Evolutionary conservation across 92 coral and sea anemone genomes (phyloP).

Genomic region (Palythoa grandis): DNA sequence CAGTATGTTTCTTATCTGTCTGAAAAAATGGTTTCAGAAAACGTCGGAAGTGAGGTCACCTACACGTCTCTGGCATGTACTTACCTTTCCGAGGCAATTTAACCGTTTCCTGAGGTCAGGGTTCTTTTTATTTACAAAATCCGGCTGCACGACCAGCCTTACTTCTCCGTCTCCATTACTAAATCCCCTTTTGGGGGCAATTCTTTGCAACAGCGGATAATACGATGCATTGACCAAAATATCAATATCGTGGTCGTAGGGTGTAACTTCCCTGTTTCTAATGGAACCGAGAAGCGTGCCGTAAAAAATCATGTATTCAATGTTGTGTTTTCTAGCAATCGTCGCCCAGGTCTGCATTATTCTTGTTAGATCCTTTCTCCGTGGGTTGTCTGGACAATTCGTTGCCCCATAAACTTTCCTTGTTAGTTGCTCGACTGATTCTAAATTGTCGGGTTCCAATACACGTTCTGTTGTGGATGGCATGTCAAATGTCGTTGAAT

Average conservation of each 20-base stretch:
- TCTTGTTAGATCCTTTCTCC: slow-evolving; percentile 2
- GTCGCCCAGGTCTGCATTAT: slow-evolving; percentile 18
- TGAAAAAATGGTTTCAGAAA: too few relatives aligned
- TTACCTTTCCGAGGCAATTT: slow-evolving; percentile 24
- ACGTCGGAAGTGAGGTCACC: not conserved
- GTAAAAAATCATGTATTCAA: slow-evolving; percentile 9
- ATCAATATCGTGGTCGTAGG: slow-evolving; percentile 29
- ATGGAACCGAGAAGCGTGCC: slow-evolving; percentile 25
- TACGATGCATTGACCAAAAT: not conserved
- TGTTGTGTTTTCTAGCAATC: slow-evolving; percentile 8
- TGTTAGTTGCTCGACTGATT: slow-evolving; percentile 13
- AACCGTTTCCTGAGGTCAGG: slow-evolving; percentile 11
- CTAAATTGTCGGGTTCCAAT: too few relatives aligned
- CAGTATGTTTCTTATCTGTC: too few relatives aligned
- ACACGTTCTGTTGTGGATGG: not conserved
- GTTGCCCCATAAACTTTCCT: slow-evolving; percentile 31
- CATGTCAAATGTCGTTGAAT: not conserved
- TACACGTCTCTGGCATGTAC: not conserved
- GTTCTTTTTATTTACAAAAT: not conserved
- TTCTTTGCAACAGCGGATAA: not conserved
- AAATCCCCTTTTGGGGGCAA: slow-evolving; percentile 29
- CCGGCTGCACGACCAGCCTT: slow-evolving; percentile 9
- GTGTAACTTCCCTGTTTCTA: slow-evolving; percentile 18
- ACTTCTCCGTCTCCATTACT: slow-evolving; percentile 10
- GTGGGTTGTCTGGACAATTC: slow-evolving; percentile 19